A percentile compares a stretch with the other conserved stretches of the same genome.
Evolutionary conservation across 1,140 invertebrate species (phyloP).

Genomic region (Trichogramma pretiosum): DNA sequence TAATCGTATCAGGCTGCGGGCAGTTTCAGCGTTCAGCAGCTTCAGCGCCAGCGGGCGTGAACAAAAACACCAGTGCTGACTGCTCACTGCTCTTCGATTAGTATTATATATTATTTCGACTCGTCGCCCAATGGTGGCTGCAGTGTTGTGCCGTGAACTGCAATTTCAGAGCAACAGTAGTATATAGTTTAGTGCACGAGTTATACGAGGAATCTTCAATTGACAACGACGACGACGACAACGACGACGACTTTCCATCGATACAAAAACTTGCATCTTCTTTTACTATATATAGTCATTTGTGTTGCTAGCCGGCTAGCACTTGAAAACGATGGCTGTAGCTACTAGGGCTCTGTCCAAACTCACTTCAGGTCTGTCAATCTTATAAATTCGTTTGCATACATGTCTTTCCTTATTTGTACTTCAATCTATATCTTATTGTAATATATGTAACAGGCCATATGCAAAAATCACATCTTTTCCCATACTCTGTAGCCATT

Average conservation of each 20-base stretch:
- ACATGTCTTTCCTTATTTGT: background rate
- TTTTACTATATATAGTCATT: too few relatives aligned
- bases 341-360: constrained; percentile 40
- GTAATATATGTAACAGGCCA: background rate
- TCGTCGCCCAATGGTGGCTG: background rate
- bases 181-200: too few relatives aligned
- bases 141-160: background rate
- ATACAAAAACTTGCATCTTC: background rate
- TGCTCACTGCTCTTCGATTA: too few relatives aligned
- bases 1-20: too few relatives aligned
- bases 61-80: too few relatives aligned
- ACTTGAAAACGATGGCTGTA: constrained; percentile 38
- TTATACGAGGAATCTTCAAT: too few relatives aligned
- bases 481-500: background rate
- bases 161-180: too few relatives aligned
- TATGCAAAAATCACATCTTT: background rate
- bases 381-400: background rate
- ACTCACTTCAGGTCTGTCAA: constrained; percentile 35
- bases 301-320: background rate
- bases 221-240: too few relatives aligned
- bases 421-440: background rate
- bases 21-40: too few relatives aligned
- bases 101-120: too few relatives aligned
- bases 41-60: too few relatives aligned
- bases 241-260: background rate